Conservation (phyloP, 2,797 vertebrate genomes). For the Coreius guichenoti region DNA sequence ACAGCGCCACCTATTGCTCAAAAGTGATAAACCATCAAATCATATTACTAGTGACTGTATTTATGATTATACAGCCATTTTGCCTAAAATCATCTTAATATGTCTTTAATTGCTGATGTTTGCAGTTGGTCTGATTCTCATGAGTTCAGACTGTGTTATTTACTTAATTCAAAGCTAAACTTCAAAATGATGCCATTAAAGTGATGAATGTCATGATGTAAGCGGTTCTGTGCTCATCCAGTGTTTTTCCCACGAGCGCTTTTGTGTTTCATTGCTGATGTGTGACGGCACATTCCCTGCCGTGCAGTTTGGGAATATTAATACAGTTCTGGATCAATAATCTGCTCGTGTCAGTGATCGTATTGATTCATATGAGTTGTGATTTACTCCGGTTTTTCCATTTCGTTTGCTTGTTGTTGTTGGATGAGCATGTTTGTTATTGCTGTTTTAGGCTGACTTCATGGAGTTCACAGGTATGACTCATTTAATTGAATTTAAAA, state of each 20-base stretch:
- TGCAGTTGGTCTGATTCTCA: too few species aligned
- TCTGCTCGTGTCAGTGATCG: not conserved
- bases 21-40: too few species aligned
- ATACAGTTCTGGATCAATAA: constrained; percentile 27
- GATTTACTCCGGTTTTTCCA: not conserved
- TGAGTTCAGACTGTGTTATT: not conserved
- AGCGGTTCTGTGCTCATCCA: not conserved
- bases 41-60: too few species aligned
- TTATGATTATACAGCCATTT: too few species aligned
- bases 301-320: constrained; percentile 35
- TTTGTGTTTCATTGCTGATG: not conserved
- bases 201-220: not conserved
- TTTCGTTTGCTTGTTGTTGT: not conserved
- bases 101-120: too few species aligned
- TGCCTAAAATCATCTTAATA: too few species aligned
- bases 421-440: not conserved
- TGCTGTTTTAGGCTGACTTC: not conserved
- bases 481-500: not conserved
- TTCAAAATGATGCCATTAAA: not conserved
- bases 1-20: too few species aligned
- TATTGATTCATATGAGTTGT: constrained; percentile 25
- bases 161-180: not conserved
- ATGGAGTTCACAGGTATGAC: not conserved
- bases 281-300: not conserved
- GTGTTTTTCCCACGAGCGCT: not conserved